These are phyloP conservation scores for Blennius ocellaris DNA, from an alignment of 2,113 vertebrate genomes.

Conservation along the genomic window DNA sequence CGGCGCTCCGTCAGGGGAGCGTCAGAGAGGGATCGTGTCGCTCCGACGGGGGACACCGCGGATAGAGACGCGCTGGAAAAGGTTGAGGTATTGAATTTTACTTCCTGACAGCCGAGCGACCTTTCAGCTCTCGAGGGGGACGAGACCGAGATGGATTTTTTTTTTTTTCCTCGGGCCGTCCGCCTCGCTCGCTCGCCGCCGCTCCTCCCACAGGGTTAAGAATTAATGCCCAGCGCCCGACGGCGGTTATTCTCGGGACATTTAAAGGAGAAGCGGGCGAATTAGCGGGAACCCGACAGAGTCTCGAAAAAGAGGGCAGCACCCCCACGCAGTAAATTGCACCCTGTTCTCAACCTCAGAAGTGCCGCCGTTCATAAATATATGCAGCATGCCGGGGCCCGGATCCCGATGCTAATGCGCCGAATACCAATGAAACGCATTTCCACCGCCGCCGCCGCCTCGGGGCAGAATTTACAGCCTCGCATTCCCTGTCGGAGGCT, in stretches of 20 bases:
- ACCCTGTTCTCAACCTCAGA: slow-evolving; percentile 54
- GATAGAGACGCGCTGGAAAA: slow-evolving; percentile 78
- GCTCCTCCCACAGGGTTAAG: slow-evolving; percentile 55
- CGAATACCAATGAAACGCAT: slow-evolving; percentile 66
- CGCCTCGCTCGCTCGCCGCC: slow-evolving; percentile 33
- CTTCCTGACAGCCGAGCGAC: slow-evolving; percentile 80
- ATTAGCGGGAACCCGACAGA: too few relatives aligned
- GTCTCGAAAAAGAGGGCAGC: slow-evolving; percentile 3
- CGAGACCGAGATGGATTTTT: slow-evolving; percentile 74
- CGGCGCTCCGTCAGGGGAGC: slow-evolving; percentile 52
- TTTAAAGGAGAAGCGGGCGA: too few relatives aligned
- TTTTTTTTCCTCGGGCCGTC: slow-evolving; percentile 14
- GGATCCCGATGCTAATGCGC: slow-evolving; percentile 46
- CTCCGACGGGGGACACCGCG: slow-evolving; percentile 70
- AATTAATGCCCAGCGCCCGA: too few relatives aligned
- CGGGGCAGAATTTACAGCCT: slow-evolving; percentile 56
- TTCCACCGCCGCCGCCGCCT: slow-evolving; percentile 39
- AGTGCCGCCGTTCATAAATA: slow-evolving; percentile 65
- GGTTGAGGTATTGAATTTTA: slow-evolving; percentile 82
- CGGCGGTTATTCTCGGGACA: too few relatives aligned
- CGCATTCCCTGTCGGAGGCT: slow-evolving; percentile 33
- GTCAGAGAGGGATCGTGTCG: slow-evolving; percentile 69
- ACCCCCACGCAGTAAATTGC: slow-evolving; percentile 40
- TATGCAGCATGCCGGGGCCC: slow-evolving; percentile 54
- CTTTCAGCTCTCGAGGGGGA: slow-evolving; percentile 72